phyloP scores from a whole-genome alignment of 2,888 invertebrate genomes.

The Lepidochrysops patricia region DNA sequence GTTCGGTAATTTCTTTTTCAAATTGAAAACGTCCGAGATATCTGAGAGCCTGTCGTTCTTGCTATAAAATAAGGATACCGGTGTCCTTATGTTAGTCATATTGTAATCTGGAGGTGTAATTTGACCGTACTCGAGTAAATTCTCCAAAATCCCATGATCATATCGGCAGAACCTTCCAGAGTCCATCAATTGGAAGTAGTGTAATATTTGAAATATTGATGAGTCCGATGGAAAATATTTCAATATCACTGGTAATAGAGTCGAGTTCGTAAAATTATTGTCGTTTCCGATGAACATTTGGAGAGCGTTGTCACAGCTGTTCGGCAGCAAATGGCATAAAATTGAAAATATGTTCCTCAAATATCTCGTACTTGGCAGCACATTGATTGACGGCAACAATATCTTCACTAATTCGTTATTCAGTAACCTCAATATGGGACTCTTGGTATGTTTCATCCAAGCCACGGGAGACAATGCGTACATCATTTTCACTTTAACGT shows the following conservation, averaged over 20 bases:
- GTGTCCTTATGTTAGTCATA: slow-evolving; percentile 36
- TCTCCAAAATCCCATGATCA: slow-evolving; percentile 39
- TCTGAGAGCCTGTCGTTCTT: slow-evolving; percentile 62
- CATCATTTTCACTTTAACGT: slow-evolving; percentile 69
- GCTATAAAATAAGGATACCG: slow-evolving; percentile 47
- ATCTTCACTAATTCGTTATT: slow-evolving; percentile 12
- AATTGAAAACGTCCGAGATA: slow-evolving; percentile 57
- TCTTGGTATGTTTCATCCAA: slow-evolving; percentile 60
- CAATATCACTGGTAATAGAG: slow-evolving; percentile 73
- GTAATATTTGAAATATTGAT: slow-evolving; percentile 65
- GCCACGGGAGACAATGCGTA: slow-evolving; percentile 75
- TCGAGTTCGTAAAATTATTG: slow-evolving; percentile 41
- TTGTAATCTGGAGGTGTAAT: slow-evolving; percentile 46
- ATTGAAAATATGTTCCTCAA: slow-evolving; percentile 36
- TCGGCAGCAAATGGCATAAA: slow-evolving; percentile 34
- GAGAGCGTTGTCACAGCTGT: slow-evolving; percentile 38
- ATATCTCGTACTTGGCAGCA: slow-evolving; percentile 35
- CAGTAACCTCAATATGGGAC: slow-evolving; percentile 36
- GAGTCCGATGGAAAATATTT: slow-evolving; percentile 76
- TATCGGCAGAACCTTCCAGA: slow-evolving; percentile 48
- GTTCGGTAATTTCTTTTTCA: slow-evolving; percentile 60
- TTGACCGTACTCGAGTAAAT: slow-evolving; percentile 56
- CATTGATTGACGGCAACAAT: slow-evolving; percentile 32
- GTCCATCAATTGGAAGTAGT: slow-evolving; percentile 50
- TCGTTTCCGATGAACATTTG: slow-evolving; percentile 38